These are phyloP conservation scores for Archivesica marissinica DNA, from an alignment of 1,140 invertebrate species.

Conservation along the genomic window DNA sequence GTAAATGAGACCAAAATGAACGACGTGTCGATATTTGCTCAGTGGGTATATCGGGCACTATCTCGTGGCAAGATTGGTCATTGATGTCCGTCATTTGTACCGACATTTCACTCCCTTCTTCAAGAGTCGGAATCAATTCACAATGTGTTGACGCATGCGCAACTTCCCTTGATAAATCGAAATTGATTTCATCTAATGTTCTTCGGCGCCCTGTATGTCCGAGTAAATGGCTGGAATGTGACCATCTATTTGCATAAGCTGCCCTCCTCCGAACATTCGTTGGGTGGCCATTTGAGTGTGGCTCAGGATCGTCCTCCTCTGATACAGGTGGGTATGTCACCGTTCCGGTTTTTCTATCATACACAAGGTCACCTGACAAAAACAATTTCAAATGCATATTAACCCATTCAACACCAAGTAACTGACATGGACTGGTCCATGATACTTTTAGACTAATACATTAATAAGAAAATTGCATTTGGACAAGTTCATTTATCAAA, in stretches of 20 bases:
- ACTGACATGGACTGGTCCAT: no score
- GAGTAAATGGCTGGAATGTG: conserved; percentile 1
- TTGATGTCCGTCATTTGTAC: background rate
- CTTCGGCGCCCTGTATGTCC: conserved; percentile 4
- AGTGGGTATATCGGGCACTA: background rate
- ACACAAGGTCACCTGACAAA: conserved; percentile 38
- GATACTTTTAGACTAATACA: no score
- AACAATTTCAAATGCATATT: no score
- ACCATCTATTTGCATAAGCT: no score
- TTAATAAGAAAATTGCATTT: no score
- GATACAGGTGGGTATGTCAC: background rate
- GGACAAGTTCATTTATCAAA: no score
- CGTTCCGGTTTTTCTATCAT: conserved; percentile 42
- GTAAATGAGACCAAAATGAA: background rate
- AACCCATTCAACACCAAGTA: no score
- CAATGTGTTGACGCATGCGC: background rate
- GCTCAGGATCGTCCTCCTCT: background rate
- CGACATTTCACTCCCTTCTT: background rate
- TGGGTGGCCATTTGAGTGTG: background rate
- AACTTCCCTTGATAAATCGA: background rate
- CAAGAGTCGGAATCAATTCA: background rate
- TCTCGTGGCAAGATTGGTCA: background rate
- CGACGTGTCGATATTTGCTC: background rate
- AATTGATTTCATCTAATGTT: conserved; percentile 29
- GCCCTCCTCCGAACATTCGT: background rate